Evolutionary conservation across 2,888 invertebrate genomes (phyloP), one percentile per base, ranked within the genome.

Genomic region (Sceliomorpha sp.): DNA sequence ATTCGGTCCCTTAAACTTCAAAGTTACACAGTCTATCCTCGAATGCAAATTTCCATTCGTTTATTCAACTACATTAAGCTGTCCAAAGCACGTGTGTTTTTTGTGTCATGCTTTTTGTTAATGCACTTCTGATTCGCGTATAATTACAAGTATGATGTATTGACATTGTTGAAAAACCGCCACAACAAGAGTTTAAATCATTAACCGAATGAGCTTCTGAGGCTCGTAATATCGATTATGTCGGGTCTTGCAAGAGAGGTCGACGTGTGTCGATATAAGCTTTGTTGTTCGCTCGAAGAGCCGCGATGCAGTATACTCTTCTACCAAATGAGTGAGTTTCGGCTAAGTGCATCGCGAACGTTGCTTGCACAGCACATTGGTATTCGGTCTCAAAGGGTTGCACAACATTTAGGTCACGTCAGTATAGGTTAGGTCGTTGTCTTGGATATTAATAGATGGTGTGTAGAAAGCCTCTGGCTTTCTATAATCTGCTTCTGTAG

Each of bases 361-460:
- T 44, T 53, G 63, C 59, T 58, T 58, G 48, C 69, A 58, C 58
- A 63, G 63, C 50, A 59, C 56, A 50, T 53, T 62, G 44, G 48
- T 55, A 56, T 63, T 72, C 26, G 59, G 53, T 67, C 66, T 71
- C 70, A 64, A 70, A 75, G 70, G 72, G 64, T 70, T 72, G 51
- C 44, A 50, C 55, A 63, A 64, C 62, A 74, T 75, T 77, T 72
- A 67, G 72, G 73, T 73, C 75, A 73, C 64, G 73, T 66, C 74
- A 67, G 37, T 37, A 27, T 66, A 59, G 59, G 51, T 72, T 70
- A 72, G 64, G 47, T 48, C 53, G 62, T 53, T 60, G 63, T 64
- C 60, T 70, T 56, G 50, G 50, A 63, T 60, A 64, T 50, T 63
- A 59, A 67, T 56, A 60, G 29, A 53, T 44, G 48, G 20, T 15